Base-by-base conservation (phyloP, 1,140 invertebrate genomes). In the Heliconius eleuchia region DNA sequence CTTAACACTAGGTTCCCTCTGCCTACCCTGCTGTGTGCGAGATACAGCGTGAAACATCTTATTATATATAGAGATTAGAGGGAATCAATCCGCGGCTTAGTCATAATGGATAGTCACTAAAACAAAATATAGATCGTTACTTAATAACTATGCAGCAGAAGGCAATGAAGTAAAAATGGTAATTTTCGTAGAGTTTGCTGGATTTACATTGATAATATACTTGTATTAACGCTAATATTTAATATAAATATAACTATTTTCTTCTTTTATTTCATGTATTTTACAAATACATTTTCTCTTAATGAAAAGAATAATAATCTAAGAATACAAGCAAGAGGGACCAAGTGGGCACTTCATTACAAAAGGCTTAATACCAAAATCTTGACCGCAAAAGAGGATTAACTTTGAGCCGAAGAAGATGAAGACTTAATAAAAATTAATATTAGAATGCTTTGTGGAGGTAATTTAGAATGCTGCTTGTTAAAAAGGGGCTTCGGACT, bases 351-450 rank as follows among this genome's bases (percentile, higher is more conserved):
- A 89, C 86, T 89, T 89, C 89, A 89, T 91, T 89, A 91, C 88
- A 90, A 88, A 87, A 88, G 89, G 88, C 85, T 91, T 91, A 90
- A 88, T 85, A 86, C 85, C 76, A 85, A 89, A 91, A 89, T 81
- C 85, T 86, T 82, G 81, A 80, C 80, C 85, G 81, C 85, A 83
- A 86, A 88, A 86, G 86, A 80, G 83, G 84, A 88, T 88, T 91
- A 86, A 83, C 83, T 85, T 88, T 89, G 87, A 46, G 66, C 66
- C 74, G 37, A 16, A 46, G 55, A 76, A 76, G 70, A 71, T 46
- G 75, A 27, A 50, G 42, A 70, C 39, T 70, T 76, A 39, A 60
- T 66, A 76, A 76, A 76, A 76, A 76, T 66, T 66, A 66, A 66
- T 66, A 66, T 66, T 66, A 66, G 60, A 66, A 66, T 30, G 60